Base-by-base conservation (phyloP, 2,888 invertebrate genomes). In the Pinctada fucata region DNA sequence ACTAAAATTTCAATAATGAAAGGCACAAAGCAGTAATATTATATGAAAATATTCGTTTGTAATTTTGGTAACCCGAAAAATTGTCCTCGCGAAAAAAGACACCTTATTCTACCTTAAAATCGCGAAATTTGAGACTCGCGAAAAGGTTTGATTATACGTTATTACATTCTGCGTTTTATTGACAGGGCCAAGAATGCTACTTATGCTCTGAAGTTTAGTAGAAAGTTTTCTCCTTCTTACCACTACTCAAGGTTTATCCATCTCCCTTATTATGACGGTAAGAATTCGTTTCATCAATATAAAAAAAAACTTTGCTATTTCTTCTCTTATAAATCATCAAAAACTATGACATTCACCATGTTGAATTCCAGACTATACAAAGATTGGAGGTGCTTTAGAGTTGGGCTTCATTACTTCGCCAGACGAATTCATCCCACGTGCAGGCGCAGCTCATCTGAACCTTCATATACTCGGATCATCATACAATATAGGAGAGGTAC, bases 101-200 rank as follows among this genome's bases (percentile, higher is more conserved):
- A 31, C 31, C 31, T 31, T 31, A 31, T 31, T 31, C 31, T 31
- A 31, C 31, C 31, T 31, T 31, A 31, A 31, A 31, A 31, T 31
- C 31, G 31, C 31, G 31, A 31, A 31, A 31, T 31, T 31, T 31
- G 31, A 31, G 31, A 31, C 31, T 31, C 31, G 31, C 31, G 31
- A 31, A 31, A 31, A 31, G 31, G 31, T 31, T 31, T 31, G 31
- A 31, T 31, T 31, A 31, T 31, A 31, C 31, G 31, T 31, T 31
- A 31, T 31, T 31, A 31, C 31, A 31, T 31, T 31, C 31, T 31
- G 31, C 31, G 31, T 72, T 69, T 65, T 4, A 47, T n/a, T 76
- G 50, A 47, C 77, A 87, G 87, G 69, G 81, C 85, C n/a, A 75
- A 52, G 66, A 84, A 85, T 66, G 79, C 82, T 16, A 83, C 80